Evolutionary conservation across 2,888 invertebrate species (phyloP), one percentile per base, ranked within the genome.

Genomic region (Parapristionchus giblindavisi): DNA sequence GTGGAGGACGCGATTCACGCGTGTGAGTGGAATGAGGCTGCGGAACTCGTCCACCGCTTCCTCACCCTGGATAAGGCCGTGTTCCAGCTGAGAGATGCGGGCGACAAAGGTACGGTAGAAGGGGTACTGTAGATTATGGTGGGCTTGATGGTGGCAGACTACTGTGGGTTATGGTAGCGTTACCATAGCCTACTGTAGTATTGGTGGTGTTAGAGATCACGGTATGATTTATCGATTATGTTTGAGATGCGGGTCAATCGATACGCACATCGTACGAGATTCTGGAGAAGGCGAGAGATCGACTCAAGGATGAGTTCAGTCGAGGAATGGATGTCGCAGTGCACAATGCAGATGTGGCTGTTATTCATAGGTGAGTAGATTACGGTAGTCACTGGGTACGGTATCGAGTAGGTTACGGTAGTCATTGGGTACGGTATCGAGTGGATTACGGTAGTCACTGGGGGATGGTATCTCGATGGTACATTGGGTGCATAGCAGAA

Each of bases 11-110:
- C 99, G 0, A 92, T 99, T 74, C 92, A 92, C 80, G 94, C 94
- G 83, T 96, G 97, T 89, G 96, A 99, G 89, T 98, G 94, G 90
- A 99, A 99, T 89, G 93, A 94, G 75, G 96, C 96, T 74, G 97
- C 98, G 17, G 94, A 93, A 0, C 97, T 97, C 88, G 93, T 99
- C 61, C 94, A 96, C 83, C 92, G 98, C 58, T 88, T 88, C 77
- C 80, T 88, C 17, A 83, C 85, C 0, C 81, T 88, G 40, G 88
- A 88, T 76, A 79, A 81, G 54, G 86, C 85, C 4, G 87, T 88
- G 2, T 85, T 88, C 74, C 84, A 85, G 71, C 78, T 86, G 76
- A 78, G 86, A 43, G 84, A 85, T 14, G 75, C 78, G n/a, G 75
- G 75, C 24, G 81, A 83, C 17, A 71, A 71, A 21, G 70, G 70